phyloP scores from a whole-genome alignment of 2,888 invertebrate species.

The Parasteatoda lunata region DNA sequence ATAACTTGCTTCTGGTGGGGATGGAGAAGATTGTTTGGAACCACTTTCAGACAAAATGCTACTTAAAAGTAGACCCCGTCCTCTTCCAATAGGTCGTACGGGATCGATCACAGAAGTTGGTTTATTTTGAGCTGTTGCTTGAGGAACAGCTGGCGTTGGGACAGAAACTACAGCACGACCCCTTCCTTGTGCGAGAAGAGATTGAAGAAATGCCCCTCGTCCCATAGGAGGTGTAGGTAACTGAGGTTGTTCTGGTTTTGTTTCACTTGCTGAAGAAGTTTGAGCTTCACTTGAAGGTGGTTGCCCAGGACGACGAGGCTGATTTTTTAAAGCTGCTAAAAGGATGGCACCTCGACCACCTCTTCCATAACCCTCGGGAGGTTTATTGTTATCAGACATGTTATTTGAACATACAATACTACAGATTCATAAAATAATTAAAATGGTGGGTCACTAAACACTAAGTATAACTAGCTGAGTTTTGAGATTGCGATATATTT shows the following conservation, averaged over 20 bases:
- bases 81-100: slow-evolving; percentile 17
- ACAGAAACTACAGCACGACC: slow-evolving; percentile 20
- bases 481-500: too few relatives aligned
- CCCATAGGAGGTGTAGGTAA: slow-evolving; percentile 15
- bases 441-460: too few relatives aligned
- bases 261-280: not conserved
- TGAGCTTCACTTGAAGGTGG: not conserved
- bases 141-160: not conserved
- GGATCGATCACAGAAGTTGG: not conserved
- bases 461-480: too few relatives aligned
- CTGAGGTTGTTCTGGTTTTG: not conserved
- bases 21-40: not conserved
- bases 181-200: slow-evolving; percentile 17
- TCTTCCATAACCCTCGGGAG: slow-evolving; percentile 43
- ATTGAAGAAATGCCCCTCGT: slow-evolving; percentile 45
- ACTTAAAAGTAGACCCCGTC: slow-evolving; percentile 33
- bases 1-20: not conserved
- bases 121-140: too few relatives aligned
- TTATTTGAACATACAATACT: not conserved
- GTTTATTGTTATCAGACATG: slow-evolving; percentile 35
- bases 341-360: slow-evolving; percentile 64
- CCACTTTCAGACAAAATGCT: slow-evolving; percentile 12
- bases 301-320: slow-evolving; percentile 58
- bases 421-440: not conserved
- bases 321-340: slow-evolving; percentile 44